These are phyloP conservation scores for Chaetophractus vellerosus DNA, from an alignment of 2,797 vertebrate species.

Conservation along the genomic window DNA sequence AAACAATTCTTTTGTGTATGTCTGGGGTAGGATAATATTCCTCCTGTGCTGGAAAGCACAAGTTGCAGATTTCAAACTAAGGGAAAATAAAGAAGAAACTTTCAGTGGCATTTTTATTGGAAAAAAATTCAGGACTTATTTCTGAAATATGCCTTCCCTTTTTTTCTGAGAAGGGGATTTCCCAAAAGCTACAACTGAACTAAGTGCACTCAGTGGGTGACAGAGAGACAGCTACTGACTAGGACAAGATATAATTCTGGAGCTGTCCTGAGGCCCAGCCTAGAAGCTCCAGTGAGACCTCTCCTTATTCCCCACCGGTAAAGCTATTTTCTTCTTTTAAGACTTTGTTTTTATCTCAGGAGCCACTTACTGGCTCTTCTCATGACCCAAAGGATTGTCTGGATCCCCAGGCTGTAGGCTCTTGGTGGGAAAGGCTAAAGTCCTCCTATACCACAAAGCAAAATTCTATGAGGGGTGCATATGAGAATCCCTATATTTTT, in stretches of 20 bases:
- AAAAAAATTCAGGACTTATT: slow-evolving; percentile 61
- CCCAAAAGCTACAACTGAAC: slow-evolving; percentile 1
- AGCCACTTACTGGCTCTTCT: slow-evolving; percentile 35
- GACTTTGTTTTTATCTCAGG: slow-evolving; percentile 68
- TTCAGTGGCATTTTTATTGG: slow-evolving; percentile 54
- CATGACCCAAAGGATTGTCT: background rate
- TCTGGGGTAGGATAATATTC: slow-evolving; percentile 36
- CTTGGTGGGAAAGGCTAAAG: slow-evolving; percentile 14
- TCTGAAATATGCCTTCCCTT: slow-evolving; percentile 39
- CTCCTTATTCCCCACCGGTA: slow-evolving; percentile 45
- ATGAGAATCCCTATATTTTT: too few relatives aligned
- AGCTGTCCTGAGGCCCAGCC: background rate
- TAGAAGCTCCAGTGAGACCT: slow-evolving; percentile 57
- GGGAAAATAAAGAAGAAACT: slow-evolving; percentile 67
- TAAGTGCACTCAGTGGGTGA: slow-evolving; percentile 21
- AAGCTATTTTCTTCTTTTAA: slow-evolving; percentile 59
- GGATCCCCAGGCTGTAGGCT: slow-evolving; percentile 22
- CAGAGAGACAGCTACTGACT: background rate
- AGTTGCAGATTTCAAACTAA: slow-evolving; percentile 66
- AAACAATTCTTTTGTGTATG: slow-evolving; percentile 59
- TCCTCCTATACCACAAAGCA: background rate
- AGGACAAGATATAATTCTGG: slow-evolving; percentile 51
- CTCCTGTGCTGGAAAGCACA: slow-evolving; percentile 41
- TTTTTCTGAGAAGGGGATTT: background rate
- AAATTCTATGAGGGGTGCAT: background rate